Percentiles rank a stretch among this genome's conserved stretches.
These are phyloP conservation scores for Melanostoma scalare DNA, from an alignment of 2,888 invertebrate genomes.

Conservation along the genomic window DNA sequence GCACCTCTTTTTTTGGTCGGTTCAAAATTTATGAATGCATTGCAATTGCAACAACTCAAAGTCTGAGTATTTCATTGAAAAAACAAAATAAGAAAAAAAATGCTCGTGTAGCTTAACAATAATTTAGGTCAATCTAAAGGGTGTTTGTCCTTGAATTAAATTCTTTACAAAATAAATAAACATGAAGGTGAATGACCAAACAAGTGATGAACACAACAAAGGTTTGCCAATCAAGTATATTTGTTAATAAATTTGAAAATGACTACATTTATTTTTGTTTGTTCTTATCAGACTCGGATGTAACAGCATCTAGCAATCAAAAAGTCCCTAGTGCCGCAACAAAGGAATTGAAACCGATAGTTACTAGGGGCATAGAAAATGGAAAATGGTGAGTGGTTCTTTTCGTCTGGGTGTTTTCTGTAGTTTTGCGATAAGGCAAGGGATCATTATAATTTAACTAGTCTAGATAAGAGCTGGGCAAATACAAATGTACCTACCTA, in stretches of 20 bases:
- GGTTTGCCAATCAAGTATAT: conserved; percentile 6
- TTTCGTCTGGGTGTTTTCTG: conserved; percentile 1
- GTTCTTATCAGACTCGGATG: conserved; percentile 28
- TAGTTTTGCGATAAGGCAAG: conserved; percentile 23
- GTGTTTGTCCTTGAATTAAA: conserved; percentile 2
- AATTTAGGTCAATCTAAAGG: neutral
- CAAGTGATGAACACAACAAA: conserved; percentile 4
- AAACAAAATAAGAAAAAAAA: too few species aligned
- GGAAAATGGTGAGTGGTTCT: conserved; percentile 44
- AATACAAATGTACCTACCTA: too few species aligned
- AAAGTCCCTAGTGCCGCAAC: conserved; percentile 16
- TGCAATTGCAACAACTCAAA: neutral
- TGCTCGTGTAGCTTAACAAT: neutral
- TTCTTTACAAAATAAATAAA: neutral
- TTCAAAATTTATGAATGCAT: too few species aligned
- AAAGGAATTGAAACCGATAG: conserved; percentile 44
- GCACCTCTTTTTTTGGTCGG: too few species aligned
- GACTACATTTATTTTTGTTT: neutral
- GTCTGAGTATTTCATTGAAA: neutral
- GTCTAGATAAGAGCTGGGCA: conserved; percentile 8
- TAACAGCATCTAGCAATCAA: conserved; percentile 23
- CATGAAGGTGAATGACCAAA: conserved; percentile 18
- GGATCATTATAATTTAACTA: conserved; percentile 28
- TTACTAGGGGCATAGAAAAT: conserved; percentile 31
- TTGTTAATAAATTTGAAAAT: neutral